Percentiles rank a stretch among this genome's conserved stretches.
Conservation (phyloP, 2,113 vertebrate species). For the Mastomys coucha region DNA sequence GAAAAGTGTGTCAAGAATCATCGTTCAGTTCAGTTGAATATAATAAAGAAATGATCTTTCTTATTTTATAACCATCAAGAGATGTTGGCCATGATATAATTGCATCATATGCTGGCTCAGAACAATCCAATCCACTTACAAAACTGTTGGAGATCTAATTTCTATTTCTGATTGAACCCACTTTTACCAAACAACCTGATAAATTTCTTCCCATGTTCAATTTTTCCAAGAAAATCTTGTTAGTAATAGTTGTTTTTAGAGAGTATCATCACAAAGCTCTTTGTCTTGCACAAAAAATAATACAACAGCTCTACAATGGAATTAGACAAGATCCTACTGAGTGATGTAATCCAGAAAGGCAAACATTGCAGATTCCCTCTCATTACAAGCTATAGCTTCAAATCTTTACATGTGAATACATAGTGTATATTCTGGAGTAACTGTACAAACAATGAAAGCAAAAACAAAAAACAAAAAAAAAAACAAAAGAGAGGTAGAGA, state of each 20-base stretch:
- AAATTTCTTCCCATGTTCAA: background rate
- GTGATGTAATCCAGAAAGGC: too few relatives aligned
- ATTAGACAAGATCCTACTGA: background rate
- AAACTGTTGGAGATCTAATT: background rate
- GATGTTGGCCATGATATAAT: background rate
- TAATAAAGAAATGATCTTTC: constrained; percentile 30
- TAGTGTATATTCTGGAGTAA: background rate
- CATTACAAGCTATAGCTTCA: background rate
- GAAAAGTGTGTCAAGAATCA: constrained; percentile 42
- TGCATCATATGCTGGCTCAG: background rate
- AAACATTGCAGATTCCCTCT: background rate
- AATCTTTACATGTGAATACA: background rate
- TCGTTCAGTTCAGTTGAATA: constrained; percentile 32
- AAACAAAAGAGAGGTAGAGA: too few relatives aligned
- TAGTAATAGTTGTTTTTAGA: background rate
- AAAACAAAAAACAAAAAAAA: too few relatives aligned
- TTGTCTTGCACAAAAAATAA: background rate
- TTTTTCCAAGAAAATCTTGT: constrained; percentile 5
- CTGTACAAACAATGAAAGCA: background rate
- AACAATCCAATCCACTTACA: constrained; percentile 31
- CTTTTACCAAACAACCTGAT: background rate
- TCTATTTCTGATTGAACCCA: background rate
- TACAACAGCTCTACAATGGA: background rate
- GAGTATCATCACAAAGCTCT: background rate
- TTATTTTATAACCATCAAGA: background rate